Base-by-base conservation (phyloP, 1,140 invertebrate species). In the Drosophila oshimai region DNA sequence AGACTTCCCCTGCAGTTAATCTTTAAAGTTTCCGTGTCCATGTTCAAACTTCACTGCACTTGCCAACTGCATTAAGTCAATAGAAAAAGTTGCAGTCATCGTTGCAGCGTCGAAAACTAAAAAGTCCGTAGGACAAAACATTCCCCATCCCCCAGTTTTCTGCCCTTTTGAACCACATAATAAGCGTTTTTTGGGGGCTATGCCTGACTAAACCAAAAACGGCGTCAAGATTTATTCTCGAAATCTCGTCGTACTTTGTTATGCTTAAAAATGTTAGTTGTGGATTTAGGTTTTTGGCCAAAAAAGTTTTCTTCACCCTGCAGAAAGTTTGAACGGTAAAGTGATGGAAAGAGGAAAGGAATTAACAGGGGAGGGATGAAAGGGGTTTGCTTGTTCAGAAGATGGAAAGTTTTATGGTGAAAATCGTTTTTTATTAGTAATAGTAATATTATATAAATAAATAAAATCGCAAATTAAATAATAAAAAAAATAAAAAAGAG, bases 1-100 rank as follows among this genome's bases (percentile, higher is more conserved):
- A 15, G 37, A 28, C 42, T 34, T 33, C 12, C 5, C 7, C 46
- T 22, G 39, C 31, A 60, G 54, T 60, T 60, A 62, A 62, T 62
- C 58, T 46, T 18, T 50, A 71, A 71, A 70, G 37, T 71, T 71
- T 49, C 47, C 57, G 34, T 68, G 50, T 54, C 31, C 49, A 45
- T 68, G 54, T 34, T 47, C 47, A 46, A 46, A 72, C 55, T 78
- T 79, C 42, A 51, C 41, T 58, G 74, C 71, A 84, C 60, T 87
- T 86, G 53, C 72, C 81, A 86, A 80, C 62, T 87, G 76, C 80
- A 70, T 69, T 87, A 87, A 80, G 72, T 87, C 75, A 86, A 86
- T 76, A 80, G 49, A 76, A 79, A 86, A 86, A 86, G 75, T 86
- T 86, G 29, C 22, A 79, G 75, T 78, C 74, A 76, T 55, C 65